Evolutionary conservation across 1,140 invertebrate species (phyloP).

Genomic region (Heliothis virescens): DNA sequence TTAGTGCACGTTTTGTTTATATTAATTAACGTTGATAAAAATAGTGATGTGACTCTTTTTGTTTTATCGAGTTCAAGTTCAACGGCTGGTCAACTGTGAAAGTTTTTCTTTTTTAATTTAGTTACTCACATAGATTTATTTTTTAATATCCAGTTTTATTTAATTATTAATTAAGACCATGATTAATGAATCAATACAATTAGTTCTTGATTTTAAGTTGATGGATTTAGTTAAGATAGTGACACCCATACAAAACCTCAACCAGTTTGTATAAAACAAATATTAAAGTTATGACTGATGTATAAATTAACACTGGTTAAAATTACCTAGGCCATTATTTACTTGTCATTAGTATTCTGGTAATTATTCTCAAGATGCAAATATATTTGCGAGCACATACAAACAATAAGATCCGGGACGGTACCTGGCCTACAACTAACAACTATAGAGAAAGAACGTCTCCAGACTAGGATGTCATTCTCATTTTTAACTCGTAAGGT

Average conservation of each 20-base stretch:
- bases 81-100: background rate
- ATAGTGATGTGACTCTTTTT: background rate
- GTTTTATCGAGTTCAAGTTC: constrained; percentile 11
- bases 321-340: background rate
- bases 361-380: background rate
- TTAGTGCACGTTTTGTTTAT: constrained; percentile 65
- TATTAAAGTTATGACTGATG: background rate
- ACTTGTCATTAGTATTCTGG: background rate
- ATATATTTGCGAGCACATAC: background rate
- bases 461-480: too few species aligned
- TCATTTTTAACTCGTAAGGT: too few species aligned
- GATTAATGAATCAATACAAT: too few species aligned
- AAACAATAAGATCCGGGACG: too few species aligned
- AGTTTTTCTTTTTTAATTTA: background rate
- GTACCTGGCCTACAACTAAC: too few species aligned
- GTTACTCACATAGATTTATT: background rate
- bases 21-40: constrained; percentile 26
- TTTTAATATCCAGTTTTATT: background rate
- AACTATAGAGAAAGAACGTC: too few species aligned
- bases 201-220: too few species aligned
- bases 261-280: constrained; percentile 24
- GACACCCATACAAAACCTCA: background rate
- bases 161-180: too few species aligned
- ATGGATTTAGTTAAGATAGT: background rate
- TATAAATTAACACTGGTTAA: background rate